Percentiles rank a stretch among this genome's conserved stretches.
phyloP scores from a whole-genome alignment of 2,797 vertebrate genomes.

The Lutjanus campechanus region DNA sequence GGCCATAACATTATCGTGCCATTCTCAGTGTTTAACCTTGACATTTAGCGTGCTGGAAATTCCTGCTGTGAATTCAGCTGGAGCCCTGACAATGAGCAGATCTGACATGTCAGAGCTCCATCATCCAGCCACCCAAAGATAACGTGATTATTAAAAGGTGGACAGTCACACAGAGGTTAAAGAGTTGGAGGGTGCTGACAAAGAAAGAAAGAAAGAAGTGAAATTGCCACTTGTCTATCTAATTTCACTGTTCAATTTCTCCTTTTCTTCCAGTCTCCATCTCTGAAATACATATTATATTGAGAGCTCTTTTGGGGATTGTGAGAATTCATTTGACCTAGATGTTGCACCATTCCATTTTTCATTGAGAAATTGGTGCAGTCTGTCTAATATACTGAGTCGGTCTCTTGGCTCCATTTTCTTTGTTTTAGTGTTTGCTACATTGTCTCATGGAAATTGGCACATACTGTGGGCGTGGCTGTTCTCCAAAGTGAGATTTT shows the following conservation, averaged over 20 bases:
- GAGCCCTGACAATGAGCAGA: conserved; percentile 49
- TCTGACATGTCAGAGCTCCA: conserved; percentile 48
- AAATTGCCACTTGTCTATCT: not conserved
- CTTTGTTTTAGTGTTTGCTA: conserved; percentile 14
- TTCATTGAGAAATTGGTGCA: conserved; percentile 23
- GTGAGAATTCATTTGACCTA: conserved; percentile 39
- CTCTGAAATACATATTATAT: conserved; percentile 5
- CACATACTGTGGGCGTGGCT: not conserved
- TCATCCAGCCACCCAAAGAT: conserved; percentile 44
- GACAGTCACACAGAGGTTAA: not conserved
- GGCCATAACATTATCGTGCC: conserved; percentile 31
- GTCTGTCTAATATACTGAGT: not conserved
- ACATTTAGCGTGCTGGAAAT: conserved; percentile 54
- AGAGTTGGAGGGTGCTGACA: not conserved
- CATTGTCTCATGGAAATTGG: conserved; percentile 3
- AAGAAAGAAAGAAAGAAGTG: not conserved
- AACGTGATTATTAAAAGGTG: conserved; percentile 38
- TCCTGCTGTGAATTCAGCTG: conserved; percentile 30
- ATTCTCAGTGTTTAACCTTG: conserved; percentile 66
- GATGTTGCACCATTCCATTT: conserved; percentile 25
- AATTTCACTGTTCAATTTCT: conserved; percentile 10
- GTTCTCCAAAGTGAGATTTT: not conserved
- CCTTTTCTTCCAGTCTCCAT: not conserved
- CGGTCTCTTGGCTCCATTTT: conserved; percentile 13
- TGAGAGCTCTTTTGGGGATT: conserved; percentile 27